These are phyloP conservation scores for Zenarchopterus dispar DNA, from an alignment of 2,797 vertebrate species.

Conservation along the genomic window DNA sequence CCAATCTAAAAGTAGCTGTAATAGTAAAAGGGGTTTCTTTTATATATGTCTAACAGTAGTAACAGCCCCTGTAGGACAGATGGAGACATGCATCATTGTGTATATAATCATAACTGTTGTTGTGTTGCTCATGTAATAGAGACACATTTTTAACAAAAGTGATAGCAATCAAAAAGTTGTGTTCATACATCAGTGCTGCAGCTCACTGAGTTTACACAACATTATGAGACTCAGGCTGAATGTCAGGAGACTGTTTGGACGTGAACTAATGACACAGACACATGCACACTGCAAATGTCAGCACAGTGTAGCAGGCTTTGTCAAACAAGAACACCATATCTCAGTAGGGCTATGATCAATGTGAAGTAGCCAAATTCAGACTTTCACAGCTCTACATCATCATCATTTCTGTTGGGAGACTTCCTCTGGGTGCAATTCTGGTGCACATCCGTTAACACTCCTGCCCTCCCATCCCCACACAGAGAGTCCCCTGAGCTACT, in stretches of 20 bases:
- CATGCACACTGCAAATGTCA: constrained; percentile 41
- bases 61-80: no score
- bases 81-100: no score
- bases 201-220: constrained; percentile 8
- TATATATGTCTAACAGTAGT: no score
- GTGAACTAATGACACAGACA: constrained; percentile 15
- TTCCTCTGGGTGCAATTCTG: constrained; percentile 60
- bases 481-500: constrained; percentile 66
- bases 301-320: constrained; percentile 14
- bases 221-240: constrained; percentile 32
- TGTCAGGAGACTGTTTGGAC: constrained; percentile 22
- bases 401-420: constrained; percentile 43
- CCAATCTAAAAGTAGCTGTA: no score
- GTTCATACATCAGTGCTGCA: neutral
- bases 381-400: constrained; percentile 40
- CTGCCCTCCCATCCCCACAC: constrained; percentile 54
- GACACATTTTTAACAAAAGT: constrained; percentile 5
- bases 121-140: no score
- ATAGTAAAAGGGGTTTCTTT: no score
- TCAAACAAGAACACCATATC: constrained; percentile 32
- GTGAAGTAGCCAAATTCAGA: constrained; percentile 43
- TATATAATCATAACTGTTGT: no score
- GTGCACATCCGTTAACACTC: constrained; percentile 57
- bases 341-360: constrained; percentile 42
- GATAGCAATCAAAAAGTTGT: constrained; percentile 8